Evolutionary conservation across 2,888 invertebrate genomes (phyloP).

Genomic region (Odiellus spinosus): DNA sequence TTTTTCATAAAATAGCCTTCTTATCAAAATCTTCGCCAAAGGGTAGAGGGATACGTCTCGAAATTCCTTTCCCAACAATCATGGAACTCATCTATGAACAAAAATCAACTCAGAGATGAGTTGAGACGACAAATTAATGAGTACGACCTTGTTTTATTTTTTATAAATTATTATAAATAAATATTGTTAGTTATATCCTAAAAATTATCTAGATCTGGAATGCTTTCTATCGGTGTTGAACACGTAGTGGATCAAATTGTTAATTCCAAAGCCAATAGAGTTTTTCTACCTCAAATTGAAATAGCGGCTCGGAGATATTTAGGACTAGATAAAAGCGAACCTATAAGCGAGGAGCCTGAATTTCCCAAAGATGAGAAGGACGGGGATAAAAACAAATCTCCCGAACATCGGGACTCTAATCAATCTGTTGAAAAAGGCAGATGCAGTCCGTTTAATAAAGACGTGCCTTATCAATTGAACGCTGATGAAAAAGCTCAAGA

Average conservation of each 20-base stretch:
- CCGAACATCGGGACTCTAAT: too few relatives aligned
- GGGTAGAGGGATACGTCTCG: constrained; percentile 74
- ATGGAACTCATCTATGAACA: constrained; percentile 78
- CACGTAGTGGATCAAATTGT: constrained; percentile 91
- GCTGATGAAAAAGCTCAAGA: too few relatives aligned
- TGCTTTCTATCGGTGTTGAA: constrained; percentile 77
- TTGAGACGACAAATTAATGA: constrained; percentile 73
- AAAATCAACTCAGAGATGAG: constrained; percentile 76
- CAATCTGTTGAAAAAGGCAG: too few relatives aligned
- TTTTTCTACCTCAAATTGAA: constrained; percentile 78
- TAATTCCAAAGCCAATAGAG: constrained; percentile 72
- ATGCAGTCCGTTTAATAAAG: too few relatives aligned
- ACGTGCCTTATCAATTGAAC: too few relatives aligned
- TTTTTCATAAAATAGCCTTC: constrained; percentile 65
- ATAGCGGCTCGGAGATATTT: constrained; percentile 73
- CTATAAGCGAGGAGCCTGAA: too few relatives aligned
- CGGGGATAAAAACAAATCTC: too few relatives aligned
- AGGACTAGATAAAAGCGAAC: constrained; percentile 38
- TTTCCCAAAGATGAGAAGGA: too few relatives aligned
- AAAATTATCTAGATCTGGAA: constrained; percentile 51
- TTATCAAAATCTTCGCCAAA: constrained; percentile 75
- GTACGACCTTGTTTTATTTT: constrained; percentile 33
- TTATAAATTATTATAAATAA: constrained; percentile 1
- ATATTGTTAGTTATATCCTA: not conserved
- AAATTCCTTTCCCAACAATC: constrained; percentile 60